Evolutionary conservation across 1,140 invertebrate species (phyloP), one percentile per base, ranked within the genome.

Genomic region (Steinernema khuongi): DNA sequence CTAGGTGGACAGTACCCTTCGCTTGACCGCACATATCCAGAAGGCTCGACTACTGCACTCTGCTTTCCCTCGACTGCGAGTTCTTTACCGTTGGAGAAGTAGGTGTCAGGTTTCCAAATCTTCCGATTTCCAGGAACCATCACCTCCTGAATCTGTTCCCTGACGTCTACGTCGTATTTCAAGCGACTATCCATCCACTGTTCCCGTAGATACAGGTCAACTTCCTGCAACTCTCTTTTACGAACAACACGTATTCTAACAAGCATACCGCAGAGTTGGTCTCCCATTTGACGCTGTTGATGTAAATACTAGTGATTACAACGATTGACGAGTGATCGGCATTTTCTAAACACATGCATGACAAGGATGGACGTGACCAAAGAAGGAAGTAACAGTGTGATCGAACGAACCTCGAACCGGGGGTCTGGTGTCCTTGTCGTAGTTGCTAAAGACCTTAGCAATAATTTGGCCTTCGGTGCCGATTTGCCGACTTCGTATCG

Each of bases 41-140:
- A 75, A 11, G 79, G 80, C 66, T 81, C 80, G 26, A 81, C 73
- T 1, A 81, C 74, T 28, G 81, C 33, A 2, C 36, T 60, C 7
- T 71, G 18, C n/a, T 44, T 43, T 31, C 2, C 66, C 19, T 14
- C 26, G 22, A 71, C 29, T 1, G 11, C 29, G 50, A 70, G 14
- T 44, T 81, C 80, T 31, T 71, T 77, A 67, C 77, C 80, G 18
- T 43, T 80, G 0, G 74, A 70, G 73, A 84, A 80, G 70, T 81
- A 84, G n/a, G 83, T 84, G 31, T 85, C 81, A 1, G 82, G 82
- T 17, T 30, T 75, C 82, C 82, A 84, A 19, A 84, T 74, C 60
- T 72, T 74, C 1, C 50, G 29, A 31, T 81, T 81, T 29, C 50
- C 43, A 17, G 82, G 81, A 30, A 85, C 11, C 14, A 26, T 36